Evolutionary conservation across 2,113 vertebrate species (phyloP).

Genomic region (Anseranas semipalmata): DNA sequence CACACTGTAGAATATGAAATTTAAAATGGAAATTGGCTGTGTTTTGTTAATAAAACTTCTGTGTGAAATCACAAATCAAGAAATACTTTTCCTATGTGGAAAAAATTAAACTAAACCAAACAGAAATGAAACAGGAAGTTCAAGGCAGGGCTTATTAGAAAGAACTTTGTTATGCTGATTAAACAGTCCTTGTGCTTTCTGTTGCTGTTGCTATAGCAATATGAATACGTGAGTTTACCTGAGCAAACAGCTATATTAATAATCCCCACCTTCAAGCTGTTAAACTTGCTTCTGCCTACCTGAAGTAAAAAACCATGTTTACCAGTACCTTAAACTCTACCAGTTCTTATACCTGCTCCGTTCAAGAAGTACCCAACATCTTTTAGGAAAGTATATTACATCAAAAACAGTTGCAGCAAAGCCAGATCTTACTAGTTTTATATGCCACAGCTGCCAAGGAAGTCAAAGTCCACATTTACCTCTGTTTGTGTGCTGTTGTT

Average conservation of each 20-base stretch:
- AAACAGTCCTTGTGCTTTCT: slow-evolving; percentile 30
- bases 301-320: slow-evolving; percentile 23
- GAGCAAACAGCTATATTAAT: not conserved
- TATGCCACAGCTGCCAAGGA: not conserved
- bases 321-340: not conserved
- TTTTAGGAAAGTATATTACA: slow-evolving; percentile 7
- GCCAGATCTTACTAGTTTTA: not conserved
- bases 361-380: not conserved
- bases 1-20: not conserved
- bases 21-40: not conserved
- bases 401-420: not conserved
- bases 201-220: slow-evolving; percentile 81
- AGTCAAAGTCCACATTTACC: slow-evolving; percentile 77
- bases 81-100: not conserved
- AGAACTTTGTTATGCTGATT: slow-evolving; percentile 41
- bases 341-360: not conserved
- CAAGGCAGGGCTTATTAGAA: slow-evolving; percentile 28
- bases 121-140: slow-evolving; percentile 9
- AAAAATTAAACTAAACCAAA: not conserved
- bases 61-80: slow-evolving; percentile 20
- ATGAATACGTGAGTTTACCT: slow-evolving; percentile 71
- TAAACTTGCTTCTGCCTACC: slow-evolving; percentile 13
- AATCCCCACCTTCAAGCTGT: not conserved
- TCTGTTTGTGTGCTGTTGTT: slow-evolving; percentile 81
- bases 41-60: slow-evolving; percentile 37